phyloP scores from a whole-genome alignment of 2,113 vertebrate species.

The Hyperopisus bebe region DNA sequence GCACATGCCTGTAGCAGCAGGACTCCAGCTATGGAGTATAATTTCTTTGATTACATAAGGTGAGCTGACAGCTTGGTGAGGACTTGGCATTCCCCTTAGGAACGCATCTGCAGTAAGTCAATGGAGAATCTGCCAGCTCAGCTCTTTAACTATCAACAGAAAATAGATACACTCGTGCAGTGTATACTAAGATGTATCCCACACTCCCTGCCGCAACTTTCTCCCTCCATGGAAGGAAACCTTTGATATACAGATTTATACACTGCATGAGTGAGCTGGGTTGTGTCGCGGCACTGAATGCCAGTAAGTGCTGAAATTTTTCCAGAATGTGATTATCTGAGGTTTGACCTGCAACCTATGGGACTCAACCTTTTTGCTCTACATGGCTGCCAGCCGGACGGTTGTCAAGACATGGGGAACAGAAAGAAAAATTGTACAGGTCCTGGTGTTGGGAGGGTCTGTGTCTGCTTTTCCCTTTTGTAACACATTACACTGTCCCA shows the following conservation, averaged over 20 bases:
- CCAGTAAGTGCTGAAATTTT: not conserved
- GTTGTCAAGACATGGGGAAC: constrained; percentile 10
- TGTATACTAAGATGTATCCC: not conserved
- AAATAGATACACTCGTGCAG: not conserved
- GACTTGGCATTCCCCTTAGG: not conserved
- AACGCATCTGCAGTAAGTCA: not conserved
- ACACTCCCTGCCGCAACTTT: not conserved
- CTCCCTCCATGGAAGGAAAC: not conserved
- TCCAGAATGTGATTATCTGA: not conserved
- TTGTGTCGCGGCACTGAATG: not conserved
- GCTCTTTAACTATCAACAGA: not conserved
- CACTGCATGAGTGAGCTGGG: not conserved
- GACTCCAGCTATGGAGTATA: not conserved
- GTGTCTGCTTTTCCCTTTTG: constrained; percentile 5
- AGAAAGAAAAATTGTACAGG: constrained; percentile 29
- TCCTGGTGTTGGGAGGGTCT: constrained; percentile 29
- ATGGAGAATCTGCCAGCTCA: constrained; percentile 4
- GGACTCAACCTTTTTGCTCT: constrained; percentile 1
- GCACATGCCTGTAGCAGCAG: not conserved
- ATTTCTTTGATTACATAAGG: not conserved
- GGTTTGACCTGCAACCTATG: not conserved
- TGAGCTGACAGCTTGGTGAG: not conserved
- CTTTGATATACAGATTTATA: constrained; percentile 10
- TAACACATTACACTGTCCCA: constrained; percentile 5
- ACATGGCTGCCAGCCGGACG: constrained; percentile 13